Conservation (phyloP, 2,888 invertebrate species). For the Ophion obscuratus region DNA sequence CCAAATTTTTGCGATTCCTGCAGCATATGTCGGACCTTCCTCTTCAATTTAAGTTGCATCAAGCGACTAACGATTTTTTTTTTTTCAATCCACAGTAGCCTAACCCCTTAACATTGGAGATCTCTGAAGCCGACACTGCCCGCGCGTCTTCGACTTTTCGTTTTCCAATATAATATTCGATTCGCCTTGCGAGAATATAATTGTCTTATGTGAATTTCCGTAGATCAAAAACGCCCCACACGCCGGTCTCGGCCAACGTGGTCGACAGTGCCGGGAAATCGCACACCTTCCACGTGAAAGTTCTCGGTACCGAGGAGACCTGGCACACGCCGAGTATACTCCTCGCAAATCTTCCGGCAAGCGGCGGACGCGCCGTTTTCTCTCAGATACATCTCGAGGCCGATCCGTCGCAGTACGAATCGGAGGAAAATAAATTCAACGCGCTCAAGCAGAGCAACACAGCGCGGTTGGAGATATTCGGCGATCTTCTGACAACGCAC, state of each 20-base stretch:
- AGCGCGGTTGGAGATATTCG: slow-evolving; percentile 91
- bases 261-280: slow-evolving; percentile 85
- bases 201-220: slow-evolving; percentile 18
- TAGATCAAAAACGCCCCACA: slow-evolving; percentile 71
- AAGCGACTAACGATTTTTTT: no score
- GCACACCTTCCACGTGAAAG: slow-evolving; percentile 90
- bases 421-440: slow-evolving; percentile 86
- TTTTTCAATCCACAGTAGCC: no score
- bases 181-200: background rate
- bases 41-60: no score
- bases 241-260: slow-evolving; percentile 79
- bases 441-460: slow-evolving; percentile 87
- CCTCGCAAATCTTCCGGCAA: slow-evolving; percentile 88
- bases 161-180: background rate
- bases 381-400: slow-evolving; percentile 94
- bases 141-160: background rate
- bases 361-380: slow-evolving; percentile 91
- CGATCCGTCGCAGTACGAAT: slow-evolving; percentile 89
- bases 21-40: no score
- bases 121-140: no score
- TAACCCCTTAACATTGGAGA: no score
- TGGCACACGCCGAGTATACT: slow-evolving; percentile 94
- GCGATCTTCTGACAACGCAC: slow-evolving; percentile 90
- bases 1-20: background rate
- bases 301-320: slow-evolving; percentile 93